phyloP scores from a whole-genome alignment of 2,113 vertebrate genomes.

The Anser brachyrhynchus region DNA sequence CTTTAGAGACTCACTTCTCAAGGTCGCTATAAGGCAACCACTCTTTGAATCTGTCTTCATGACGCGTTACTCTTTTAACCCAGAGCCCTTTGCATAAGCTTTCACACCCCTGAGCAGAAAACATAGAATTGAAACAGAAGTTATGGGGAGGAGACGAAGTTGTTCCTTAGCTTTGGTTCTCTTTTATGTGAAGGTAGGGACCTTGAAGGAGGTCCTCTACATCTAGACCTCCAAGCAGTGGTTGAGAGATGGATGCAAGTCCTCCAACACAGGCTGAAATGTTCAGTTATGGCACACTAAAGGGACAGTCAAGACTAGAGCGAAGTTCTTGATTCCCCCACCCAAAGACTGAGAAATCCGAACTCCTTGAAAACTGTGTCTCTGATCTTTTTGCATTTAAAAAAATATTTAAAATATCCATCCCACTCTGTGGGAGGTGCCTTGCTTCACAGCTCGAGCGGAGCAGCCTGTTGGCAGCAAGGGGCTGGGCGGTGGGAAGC shows the following conservation, averaged over 20 bases:
- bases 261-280: not conserved
- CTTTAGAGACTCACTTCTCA: not conserved
- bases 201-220: not conserved
- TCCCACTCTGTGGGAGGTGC: not conserved
- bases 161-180: not conserved
- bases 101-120: not conserved
- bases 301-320: not conserved
- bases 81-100: not conserved
- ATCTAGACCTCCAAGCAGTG: not conserved
- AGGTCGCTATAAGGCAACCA: not conserved
- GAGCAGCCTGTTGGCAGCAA: not conserved
- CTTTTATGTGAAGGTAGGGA: not conserved
- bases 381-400: not conserved
- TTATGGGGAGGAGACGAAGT: not conserved
- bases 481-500: not conserved
- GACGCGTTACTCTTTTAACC: not conserved
- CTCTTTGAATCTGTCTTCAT: not conserved
- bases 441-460: not conserved
- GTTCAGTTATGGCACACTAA: not conserved
- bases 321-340: not conserved
- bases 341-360: not conserved
- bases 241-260: not conserved
- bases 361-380: not conserved
- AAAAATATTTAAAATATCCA: not conserved
- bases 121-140: not conserved